Percentiles rank a stretch among this genome's conserved stretches.
Evolutionary conservation across 2,888 invertebrate genomes (phyloP).

Genomic region (Acronicta aceris): DNA sequence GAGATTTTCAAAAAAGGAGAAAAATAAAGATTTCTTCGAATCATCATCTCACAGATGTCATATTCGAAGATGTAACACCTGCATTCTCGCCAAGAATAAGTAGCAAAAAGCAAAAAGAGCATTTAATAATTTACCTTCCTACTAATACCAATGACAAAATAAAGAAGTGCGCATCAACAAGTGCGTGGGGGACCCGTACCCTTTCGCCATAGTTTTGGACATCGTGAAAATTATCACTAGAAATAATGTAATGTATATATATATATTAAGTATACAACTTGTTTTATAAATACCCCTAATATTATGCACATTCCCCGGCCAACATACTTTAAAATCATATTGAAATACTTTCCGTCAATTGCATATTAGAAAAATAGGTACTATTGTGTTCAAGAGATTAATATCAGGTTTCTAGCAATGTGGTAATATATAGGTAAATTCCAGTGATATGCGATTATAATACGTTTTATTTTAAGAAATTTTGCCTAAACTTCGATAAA

Average conservation of each 20-base stretch:
- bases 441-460: slow-evolving; percentile 41
- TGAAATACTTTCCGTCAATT: slow-evolving; percentile 1
- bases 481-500: slow-evolving; percentile 10
- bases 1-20: background rate
- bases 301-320: slow-evolving; percentile 68
- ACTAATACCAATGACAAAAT: slow-evolving; percentile 18
- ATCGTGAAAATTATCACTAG: slow-evolving; percentile 87
- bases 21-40: no score
- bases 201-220: slow-evolving; percentile 86
- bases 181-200: slow-evolving; percentile 84
- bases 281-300: slow-evolving; percentile 22
- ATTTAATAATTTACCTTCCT: slow-evolving; percentile 10
- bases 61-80: no score
- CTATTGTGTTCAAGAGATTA: slow-evolving; percentile 21
- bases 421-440: slow-evolving; percentile 18
- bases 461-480: slow-evolving; percentile 18
- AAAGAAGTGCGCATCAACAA: slow-evolving; percentile 80
- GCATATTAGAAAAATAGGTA: slow-evolving; percentile 12
- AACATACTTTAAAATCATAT: slow-evolving; percentile 24
- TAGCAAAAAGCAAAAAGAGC: background rate
- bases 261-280: slow-evolving; percentile 26
- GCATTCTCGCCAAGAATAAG: background rate
- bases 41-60: no score
- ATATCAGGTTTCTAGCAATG: slow-evolving; percentile 9
- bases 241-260: slow-evolving; percentile 30